Evolutionary conservation across 2,888 invertebrate species (phyloP).

Genomic region (Synanthedon vespiformis): DNA sequence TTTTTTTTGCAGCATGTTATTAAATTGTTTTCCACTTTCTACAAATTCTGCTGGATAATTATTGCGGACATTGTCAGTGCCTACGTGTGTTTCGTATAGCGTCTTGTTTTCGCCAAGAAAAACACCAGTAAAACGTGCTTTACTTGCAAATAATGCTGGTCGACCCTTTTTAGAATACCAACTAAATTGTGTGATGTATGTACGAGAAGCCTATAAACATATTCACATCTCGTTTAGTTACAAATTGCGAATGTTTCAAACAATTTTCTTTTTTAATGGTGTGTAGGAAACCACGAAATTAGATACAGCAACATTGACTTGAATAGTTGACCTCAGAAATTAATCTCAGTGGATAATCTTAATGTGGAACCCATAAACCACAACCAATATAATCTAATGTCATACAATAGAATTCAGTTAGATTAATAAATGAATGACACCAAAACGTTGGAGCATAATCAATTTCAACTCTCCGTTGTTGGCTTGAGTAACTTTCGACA

Average conservation of each 20-base stretch:
- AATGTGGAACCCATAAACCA: background rate
- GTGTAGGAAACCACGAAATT: too few species aligned
- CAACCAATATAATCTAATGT: background rate
- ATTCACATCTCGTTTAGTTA: background rate
- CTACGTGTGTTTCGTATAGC: background rate
- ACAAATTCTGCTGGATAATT: background rate
- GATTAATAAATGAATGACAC: background rate
- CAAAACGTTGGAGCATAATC: background rate
- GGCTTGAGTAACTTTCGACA: conserved; percentile 7
- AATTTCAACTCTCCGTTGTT: background rate
- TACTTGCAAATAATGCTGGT: conserved; percentile 19
- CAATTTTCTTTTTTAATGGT: too few species aligned
- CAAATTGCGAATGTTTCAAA: too few species aligned
- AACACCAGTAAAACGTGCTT: conserved; percentile 19
- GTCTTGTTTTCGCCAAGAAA: background rate
- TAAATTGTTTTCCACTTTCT: too few species aligned
- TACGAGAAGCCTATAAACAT: background rate
- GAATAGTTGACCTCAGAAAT: too few species aligned
- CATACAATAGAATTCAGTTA: too few species aligned
- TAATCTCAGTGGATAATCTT: too few species aligned
- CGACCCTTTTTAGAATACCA: conserved; percentile 31
- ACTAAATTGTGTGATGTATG: conserved; percentile 12
- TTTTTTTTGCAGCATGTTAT: too few species aligned
- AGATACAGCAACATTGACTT: too few species aligned
- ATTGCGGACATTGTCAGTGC: background rate